Evolutionary conservation across 2,113 vertebrate genomes (phyloP).

Genomic region (Colistium nudipinnis): DNA sequence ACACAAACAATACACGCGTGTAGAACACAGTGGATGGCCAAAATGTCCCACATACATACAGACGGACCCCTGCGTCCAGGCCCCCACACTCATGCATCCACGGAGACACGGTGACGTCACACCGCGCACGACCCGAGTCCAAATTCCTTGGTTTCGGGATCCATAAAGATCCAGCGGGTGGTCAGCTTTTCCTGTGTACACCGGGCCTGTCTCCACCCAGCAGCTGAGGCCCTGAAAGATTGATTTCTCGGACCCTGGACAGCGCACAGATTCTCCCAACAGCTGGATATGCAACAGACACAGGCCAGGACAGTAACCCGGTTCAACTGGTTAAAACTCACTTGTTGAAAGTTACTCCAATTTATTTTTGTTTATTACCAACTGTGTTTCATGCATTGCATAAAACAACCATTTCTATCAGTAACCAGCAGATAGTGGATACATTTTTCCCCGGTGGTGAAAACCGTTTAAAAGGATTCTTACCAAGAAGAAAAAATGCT

Average conservation of each 20-base stretch:
- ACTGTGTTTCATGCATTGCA: no score
- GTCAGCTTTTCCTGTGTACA: constrained; percentile 11
- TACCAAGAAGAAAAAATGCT: no score
- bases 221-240: constrained; percentile 43
- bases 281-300: constrained; percentile 21
- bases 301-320: neutral
- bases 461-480: no score
- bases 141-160: constrained; percentile 33
- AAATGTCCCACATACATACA: constrained; percentile 3
- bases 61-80: neutral
- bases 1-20: constrained; percentile 11
- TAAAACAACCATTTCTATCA: neutral
- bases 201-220: constrained; percentile 26
- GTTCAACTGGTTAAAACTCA: neutral
- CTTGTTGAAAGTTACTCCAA: neutral
- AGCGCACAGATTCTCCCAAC: constrained; percentile 16
- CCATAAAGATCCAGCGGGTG: constrained; percentile 14
- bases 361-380: neutral
- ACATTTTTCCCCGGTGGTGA: no score
- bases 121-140: neutral
- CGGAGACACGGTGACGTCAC: constrained; percentile 23
- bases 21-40: neutral
- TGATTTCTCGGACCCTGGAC: constrained; percentile 27
- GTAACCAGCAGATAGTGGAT: no score
- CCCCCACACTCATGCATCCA: neutral